Conservation (phyloP, 2,888 invertebrate species). For the Orchesella flavescens region DNA sequence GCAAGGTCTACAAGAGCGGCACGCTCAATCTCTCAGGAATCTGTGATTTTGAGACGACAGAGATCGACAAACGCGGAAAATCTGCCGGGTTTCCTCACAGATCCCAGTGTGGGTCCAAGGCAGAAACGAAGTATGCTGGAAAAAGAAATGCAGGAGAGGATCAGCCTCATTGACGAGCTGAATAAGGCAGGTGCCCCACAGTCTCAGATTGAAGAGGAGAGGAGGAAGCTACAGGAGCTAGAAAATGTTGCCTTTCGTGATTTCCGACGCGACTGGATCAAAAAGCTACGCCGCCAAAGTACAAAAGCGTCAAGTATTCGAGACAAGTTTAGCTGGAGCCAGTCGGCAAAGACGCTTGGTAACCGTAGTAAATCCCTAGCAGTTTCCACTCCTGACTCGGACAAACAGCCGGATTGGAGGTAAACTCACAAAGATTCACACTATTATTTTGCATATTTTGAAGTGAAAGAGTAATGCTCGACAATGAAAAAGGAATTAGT, state of each 20-base stretch:
- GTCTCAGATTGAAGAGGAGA: constrained; percentile 92
- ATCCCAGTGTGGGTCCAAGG: constrained; percentile 85
- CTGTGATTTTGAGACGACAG: constrained; percentile 80
- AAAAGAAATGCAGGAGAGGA: constrained; percentile 97
- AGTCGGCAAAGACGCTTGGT: constrained; percentile 13
- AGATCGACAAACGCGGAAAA: constrained; percentile 78
- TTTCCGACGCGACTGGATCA: constrained; percentile 88
- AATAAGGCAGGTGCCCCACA: constrained; percentile 90
- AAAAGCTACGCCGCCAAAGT: constrained; percentile 88
- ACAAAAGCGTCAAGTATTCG: constrained; percentile 85
- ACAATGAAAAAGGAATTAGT: too few species aligned
- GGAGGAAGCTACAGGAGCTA: constrained; percentile 91
- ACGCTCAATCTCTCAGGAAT: constrained; percentile 77
- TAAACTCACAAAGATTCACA: constrained; percentile 2
- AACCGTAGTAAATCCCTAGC: constrained; percentile 83
- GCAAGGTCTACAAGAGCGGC: constrained; percentile 14
- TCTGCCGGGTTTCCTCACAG: constrained; percentile 88
- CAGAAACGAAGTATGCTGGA: constrained; percentile 94
- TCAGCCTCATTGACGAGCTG: constrained; percentile 94
- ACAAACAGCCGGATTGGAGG: constrained; percentile 73
- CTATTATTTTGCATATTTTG: too few species aligned
- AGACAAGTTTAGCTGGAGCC: constrained; percentile 77
- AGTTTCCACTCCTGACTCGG: constrained; percentile 81
- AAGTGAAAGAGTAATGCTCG: too few species aligned
- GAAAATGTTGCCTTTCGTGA: constrained; percentile 93